These are phyloP conservation scores for Salvelinus sp. DNA, from an alignment of 2,113 vertebrate genomes.

Conservation along the genomic window DNA sequence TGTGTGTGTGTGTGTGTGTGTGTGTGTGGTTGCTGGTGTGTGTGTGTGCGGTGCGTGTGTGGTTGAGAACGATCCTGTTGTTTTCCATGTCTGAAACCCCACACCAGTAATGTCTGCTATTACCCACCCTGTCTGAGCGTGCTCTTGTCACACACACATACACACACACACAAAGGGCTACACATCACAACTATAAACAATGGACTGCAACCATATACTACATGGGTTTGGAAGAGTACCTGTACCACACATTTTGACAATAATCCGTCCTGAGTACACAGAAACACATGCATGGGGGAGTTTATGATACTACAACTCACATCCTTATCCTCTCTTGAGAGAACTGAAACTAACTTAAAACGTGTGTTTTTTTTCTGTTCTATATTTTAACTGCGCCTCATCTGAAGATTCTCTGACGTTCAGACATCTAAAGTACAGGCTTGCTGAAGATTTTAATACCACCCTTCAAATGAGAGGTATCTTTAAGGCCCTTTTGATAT, in stretches of 20 bases:
- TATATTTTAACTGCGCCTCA: slow-evolving; percentile 28
- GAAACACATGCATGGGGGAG: slow-evolving; percentile 20
- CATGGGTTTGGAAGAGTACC: not conserved
- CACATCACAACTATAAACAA: not conserved
- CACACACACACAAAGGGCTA: too few species aligned
- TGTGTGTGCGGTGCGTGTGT: not conserved
- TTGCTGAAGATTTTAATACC: slow-evolving; percentile 30
- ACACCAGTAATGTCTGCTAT: slow-evolving; percentile 62
- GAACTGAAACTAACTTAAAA: not conserved
- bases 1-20: not conserved
- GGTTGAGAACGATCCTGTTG: not conserved
- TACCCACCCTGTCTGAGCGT: slow-evolving; percentile 52
- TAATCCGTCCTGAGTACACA: slow-evolving; percentile 42
- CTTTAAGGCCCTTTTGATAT: slow-evolving; percentile 15
- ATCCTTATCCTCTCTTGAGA: slow-evolving; percentile 1
- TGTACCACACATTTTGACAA: slow-evolving; percentile 27
- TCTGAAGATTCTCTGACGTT: slow-evolving; percentile 15
- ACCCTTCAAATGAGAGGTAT: slow-evolving; percentile 29
- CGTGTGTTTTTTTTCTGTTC: slow-evolving; percentile 4
- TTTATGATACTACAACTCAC: slow-evolving; percentile 12
- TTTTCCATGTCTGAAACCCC: slow-evolving; percentile 31
- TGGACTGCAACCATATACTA: not conserved
- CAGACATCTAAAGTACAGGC: not conserved
- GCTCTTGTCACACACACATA: slow-evolving; percentile 25
- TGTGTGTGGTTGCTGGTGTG: not conserved